Evolutionary conservation across 2,113 vertebrate species (phyloP).

Genomic region (Gnathonemus longibarbis): DNA sequence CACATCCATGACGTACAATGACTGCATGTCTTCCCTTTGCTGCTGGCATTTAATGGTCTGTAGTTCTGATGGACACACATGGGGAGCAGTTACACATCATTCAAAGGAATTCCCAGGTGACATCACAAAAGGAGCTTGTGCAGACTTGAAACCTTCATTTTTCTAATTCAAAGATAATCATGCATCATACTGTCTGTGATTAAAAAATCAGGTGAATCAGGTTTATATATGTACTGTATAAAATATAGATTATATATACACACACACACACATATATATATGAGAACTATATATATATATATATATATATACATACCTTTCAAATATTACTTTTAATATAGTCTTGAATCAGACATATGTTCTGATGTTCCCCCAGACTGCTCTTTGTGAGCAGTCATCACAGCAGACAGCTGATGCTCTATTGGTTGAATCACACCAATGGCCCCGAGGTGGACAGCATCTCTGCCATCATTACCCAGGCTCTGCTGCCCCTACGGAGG

Average conservation of each 20-base stretch:
- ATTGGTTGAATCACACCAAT: constrained; percentile 37
- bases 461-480: constrained; percentile 24
- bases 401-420: neutral
- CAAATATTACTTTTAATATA: neutral
- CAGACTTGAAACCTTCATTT: neutral
- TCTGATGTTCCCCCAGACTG: neutral
- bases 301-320: neutral
- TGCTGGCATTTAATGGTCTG: neutral
- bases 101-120: neutral
- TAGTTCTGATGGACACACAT: neutral
- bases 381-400: neutral
- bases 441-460: constrained; percentile 40
- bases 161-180: neutral
- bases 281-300: neutral
- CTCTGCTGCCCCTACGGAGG: neutral
- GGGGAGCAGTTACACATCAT: neutral
- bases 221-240: too few relatives aligned
- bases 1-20: neutral
- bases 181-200: neutral
- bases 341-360: neutral
- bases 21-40: neutral
- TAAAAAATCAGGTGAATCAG: neutral
- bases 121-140: neutral
- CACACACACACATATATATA: too few relatives aligned
- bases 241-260: too few relatives aligned